These are phyloP conservation scores for Tribolium castaneum DNA, from an alignment of 1,140 invertebrate species.

Conservation along the genomic window DNA sequence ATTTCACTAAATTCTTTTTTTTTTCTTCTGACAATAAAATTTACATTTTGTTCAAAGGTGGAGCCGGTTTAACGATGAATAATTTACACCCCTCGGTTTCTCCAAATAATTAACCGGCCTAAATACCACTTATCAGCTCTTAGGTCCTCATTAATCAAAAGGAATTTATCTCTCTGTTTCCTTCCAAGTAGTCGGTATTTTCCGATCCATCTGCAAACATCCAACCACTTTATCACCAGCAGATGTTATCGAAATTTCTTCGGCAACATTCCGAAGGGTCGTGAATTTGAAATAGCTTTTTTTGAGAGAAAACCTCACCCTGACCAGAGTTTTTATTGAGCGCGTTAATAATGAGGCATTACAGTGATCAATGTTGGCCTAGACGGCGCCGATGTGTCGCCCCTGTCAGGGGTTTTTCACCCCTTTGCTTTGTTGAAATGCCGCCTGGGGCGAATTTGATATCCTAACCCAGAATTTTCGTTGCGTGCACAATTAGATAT, in stretches of 20 bases:
- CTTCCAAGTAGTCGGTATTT: too few relatives aligned
- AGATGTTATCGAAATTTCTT: neutral
- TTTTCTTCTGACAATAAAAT: too few relatives aligned
- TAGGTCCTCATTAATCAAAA: neutral
- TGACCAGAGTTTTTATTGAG: conserved; percentile 10
- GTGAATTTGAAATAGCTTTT: neutral
- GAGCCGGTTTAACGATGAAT: too few relatives aligned
- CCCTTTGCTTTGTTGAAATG: conserved; percentile 11
- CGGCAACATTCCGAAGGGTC: too few relatives aligned
- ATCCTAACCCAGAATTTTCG: conserved; percentile 17
- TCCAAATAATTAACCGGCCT: neutral
- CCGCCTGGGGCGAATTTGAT: conserved; percentile 9
- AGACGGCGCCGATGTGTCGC: conserved; percentile 33
- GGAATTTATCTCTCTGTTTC: neutral
- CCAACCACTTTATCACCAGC: too few relatives aligned
- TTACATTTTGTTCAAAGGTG: too few relatives aligned
- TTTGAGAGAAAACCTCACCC: neutral
- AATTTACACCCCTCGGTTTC: neutral
- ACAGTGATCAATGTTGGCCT: conserved; percentile 29
- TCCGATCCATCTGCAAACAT: too few relatives aligned
- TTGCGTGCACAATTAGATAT: conserved; percentile 3
- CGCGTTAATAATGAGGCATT: conserved; percentile 16
- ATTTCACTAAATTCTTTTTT: neutral
- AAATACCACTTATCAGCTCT: neutral
- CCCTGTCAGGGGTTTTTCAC: conserved; percentile 12